Percentiles rank a stretch among this genome's conserved stretches.
Evolutionary conservation across 2,113 vertebrate species (phyloP).

Genomic region (Eretmochelys imbricata): DNA sequence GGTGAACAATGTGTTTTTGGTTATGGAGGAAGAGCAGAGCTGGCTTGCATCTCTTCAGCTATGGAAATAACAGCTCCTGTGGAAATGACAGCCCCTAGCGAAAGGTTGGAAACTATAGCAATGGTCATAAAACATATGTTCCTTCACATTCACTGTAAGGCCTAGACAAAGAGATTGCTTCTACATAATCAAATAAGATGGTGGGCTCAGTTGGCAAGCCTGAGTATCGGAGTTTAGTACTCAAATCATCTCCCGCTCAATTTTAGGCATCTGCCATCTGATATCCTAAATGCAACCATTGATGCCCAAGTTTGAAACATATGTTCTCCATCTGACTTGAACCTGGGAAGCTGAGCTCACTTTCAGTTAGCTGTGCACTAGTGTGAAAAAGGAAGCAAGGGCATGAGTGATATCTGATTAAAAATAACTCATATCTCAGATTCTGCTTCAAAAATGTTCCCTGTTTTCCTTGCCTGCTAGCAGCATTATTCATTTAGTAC

Average conservation of each 20-base stretch:
- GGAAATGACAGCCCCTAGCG: not conserved
- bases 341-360: not conserved
- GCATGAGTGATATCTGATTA: not conserved
- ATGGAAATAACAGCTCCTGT: not conserved
- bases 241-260: not conserved
- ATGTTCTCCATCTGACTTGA: not conserved
- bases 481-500: conserved; percentile 39
- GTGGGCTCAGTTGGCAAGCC: not conserved
- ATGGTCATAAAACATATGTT: not conserved
- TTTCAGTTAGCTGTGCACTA: not conserved
- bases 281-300: not conserved
- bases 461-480: not conserved
- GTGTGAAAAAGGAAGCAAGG: not conserved
- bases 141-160: not conserved
- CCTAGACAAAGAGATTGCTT: not conserved
- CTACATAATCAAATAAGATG: not conserved
- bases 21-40: not conserved
- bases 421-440: not conserved
- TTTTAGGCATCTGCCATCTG: not conserved
- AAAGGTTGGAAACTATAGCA: not conserved
- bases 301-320: not conserved
- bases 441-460: not conserved
- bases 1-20: not conserved
- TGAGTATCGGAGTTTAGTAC: not conserved
- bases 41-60: not conserved